Base-by-base conservation (phyloP, 2,888 invertebrate species). In the Cosmorhoe ocellata region DNA sequence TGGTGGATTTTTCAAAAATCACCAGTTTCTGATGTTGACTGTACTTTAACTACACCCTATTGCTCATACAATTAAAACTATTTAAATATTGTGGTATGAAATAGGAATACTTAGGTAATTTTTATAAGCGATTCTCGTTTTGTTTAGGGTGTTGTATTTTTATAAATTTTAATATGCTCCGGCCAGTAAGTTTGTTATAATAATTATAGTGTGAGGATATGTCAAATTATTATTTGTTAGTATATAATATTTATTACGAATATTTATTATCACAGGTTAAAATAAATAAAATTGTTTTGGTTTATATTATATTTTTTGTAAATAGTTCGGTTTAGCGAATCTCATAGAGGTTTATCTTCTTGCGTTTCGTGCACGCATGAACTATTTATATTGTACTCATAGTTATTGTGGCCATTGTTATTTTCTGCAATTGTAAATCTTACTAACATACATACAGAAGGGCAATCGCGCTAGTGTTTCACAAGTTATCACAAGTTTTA, bases 171-270 rank as follows among this genome's bases (percentile, higher is more conserved):
- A 36, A 26, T 38, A 38, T 38, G 30, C 14, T 45, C 45, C 32
- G 45, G 45, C 45, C 38, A 45, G 45, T n/a, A n/a, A n/a, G n/a
- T 37, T 45, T 45, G 37, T 45, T 45, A 38, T 12, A 37, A 31
- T 37, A 45, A 32, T 24, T 45, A 31, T 11, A n/a, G 8, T 38
- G 12, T 44, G 33, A 28, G 14, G 8, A 38, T 38, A 34, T 37
- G 33, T 42, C 27, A 42, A 42, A 42, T 33, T 12, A 24, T 24
- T 28, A 7, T 28, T 28, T 9, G 11, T 26, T 22, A 31, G 4
- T 38, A 9, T 13, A 31, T 24, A 31, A 5, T 24, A 24, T 4
- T 24, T 24, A 24, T 24, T 24, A 24, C 7, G 24, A 30, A 31
- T 24, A 31, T 30, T 10, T 30, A 28, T 41, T 31, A 24, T 24